Conservation (phyloP, 2,888 invertebrate genomes). For the Cartodere bifasciata region DNA sequence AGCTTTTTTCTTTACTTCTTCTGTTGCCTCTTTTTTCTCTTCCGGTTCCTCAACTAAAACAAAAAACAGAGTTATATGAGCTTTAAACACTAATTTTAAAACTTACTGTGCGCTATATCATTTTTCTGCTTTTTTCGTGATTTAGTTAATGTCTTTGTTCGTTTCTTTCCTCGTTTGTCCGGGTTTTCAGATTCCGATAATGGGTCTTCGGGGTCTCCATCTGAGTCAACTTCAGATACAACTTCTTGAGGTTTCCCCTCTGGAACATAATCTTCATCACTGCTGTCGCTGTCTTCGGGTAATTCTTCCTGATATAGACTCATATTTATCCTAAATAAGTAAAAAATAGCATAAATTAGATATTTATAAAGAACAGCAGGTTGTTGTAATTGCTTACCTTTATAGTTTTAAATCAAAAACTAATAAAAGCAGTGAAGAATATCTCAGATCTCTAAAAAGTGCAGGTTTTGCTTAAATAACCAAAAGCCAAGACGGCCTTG, state of each 20-base stretch:
- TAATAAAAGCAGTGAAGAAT: no score
- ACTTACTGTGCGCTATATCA: slow-evolving; percentile 9
- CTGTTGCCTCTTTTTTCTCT: slow-evolving; percentile 29
- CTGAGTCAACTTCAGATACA: slow-evolving; percentile 54
- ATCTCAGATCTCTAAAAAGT: no score
- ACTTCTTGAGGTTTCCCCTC: slow-evolving; percentile 44
- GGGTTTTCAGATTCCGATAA: slow-evolving; percentile 40
- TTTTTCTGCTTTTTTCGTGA: slow-evolving; percentile 21
- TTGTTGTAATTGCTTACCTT: no score
- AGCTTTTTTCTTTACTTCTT: slow-evolving; percentile 55
- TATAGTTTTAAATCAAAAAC: no score
- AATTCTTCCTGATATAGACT: no score
- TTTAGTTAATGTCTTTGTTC: slow-evolving; percentile 20
- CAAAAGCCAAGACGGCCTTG: no score
- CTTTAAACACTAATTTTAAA: not conserved
- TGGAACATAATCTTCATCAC: slow-evolving; percentile 69
- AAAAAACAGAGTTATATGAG: slow-evolving; percentile 5
- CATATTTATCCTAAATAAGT: no score
- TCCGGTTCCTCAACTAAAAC: slow-evolving; percentile 10
- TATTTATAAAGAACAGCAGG: no score
- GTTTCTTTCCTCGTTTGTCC: slow-evolving; percentile 21
- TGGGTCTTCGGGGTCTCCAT: slow-evolving; percentile 48
- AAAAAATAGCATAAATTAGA: no score
- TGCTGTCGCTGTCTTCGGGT: slow-evolving; percentile 55
- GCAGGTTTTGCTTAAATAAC: no score